Conservation (phyloP, 1,140 invertebrate genomes). For the Saxidomus purpurata region DNA sequence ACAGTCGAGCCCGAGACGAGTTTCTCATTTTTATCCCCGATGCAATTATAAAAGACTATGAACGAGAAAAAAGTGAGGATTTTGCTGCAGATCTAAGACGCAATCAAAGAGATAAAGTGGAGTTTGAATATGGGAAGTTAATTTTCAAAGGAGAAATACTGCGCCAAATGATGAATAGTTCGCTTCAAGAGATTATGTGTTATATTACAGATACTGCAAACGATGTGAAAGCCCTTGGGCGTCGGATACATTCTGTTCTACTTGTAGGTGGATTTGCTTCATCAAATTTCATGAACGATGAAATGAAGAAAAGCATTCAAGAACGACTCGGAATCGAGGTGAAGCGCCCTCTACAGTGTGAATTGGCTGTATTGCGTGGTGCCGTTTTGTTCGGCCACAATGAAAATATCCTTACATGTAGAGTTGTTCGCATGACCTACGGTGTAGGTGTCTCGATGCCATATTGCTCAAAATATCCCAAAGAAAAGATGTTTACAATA, state of each 20-base stretch:
- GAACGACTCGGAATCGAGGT: conserved; percentile 14
- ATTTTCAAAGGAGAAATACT: conserved; percentile 8
- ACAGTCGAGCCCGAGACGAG: neutral
- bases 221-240: neutral
- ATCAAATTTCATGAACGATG: conserved; percentile 14
- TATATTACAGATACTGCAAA: neutral
- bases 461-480: neutral
- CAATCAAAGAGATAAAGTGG: neutral
- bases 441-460: conserved; percentile 13
- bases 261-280: conserved; percentile 38
- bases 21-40: neutral
- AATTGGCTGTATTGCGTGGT: conserved; percentile 11
- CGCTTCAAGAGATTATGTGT: neutral
- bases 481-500: conserved; percentile 18
- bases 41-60: neutral
- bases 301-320: neutral
- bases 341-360: neutral
- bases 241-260: neutral
- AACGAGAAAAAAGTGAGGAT: neutral
- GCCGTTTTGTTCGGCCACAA: conserved; percentile 44
- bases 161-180: neutral
- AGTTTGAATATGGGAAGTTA: conserved; percentile 9
- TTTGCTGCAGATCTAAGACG: neutral
- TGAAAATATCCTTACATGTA: neutral
- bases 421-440: conserved; percentile 34